Evolutionary conservation across 2,888 invertebrate species (phyloP), one percentile per base, ranked within the genome.

Genomic region (Leucania comma): DNA sequence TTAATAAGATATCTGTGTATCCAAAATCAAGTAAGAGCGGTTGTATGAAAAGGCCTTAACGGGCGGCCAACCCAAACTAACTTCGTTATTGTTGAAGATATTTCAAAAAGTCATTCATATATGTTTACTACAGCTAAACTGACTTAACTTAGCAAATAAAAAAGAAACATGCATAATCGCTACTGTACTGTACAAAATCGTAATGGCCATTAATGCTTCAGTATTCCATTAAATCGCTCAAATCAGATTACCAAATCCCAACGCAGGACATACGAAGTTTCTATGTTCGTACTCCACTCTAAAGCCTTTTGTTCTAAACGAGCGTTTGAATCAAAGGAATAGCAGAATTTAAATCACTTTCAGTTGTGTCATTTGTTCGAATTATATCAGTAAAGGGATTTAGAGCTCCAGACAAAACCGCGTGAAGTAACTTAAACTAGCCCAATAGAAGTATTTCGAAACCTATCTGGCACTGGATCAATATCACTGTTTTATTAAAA

Each of bases 141-240:
- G 8, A 35, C 9, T 9, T 35, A 35, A 35, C 9, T 35, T 9
- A 35, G 1, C 35, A 35, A 35, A 35, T 35, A 35, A 35, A 35
- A 35, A 9, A 35, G 9, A 9, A 1, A 9, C 10, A 35, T 35
- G 35, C 35, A 9, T 35, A 35, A 9, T 35, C 35, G 29, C 29
- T 3, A 29, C 0, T 80, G 57, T 29, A 60, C 78, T 64, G 61
- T 38, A 67, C 58, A 26, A 57, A 53, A 59, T 63, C 50, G 51
- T 69, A 63, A 64, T 64, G 32, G 68, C 26, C 46, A 63, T 78
- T 14, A 14, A 38, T 38, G 9, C 10, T 35, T 10, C 9, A 50
- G 51, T 58, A 17, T 77, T 63, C 35, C 14, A 57, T 9, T 60
- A 42, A 42, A 56, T 71, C 17, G 6, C 22, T 50, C 0, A 56